These are phyloP conservation scores for Alviniconcha marisindica DNA, from an alignment of 1,140 invertebrate genomes.

Conservation along the genomic window DNA sequence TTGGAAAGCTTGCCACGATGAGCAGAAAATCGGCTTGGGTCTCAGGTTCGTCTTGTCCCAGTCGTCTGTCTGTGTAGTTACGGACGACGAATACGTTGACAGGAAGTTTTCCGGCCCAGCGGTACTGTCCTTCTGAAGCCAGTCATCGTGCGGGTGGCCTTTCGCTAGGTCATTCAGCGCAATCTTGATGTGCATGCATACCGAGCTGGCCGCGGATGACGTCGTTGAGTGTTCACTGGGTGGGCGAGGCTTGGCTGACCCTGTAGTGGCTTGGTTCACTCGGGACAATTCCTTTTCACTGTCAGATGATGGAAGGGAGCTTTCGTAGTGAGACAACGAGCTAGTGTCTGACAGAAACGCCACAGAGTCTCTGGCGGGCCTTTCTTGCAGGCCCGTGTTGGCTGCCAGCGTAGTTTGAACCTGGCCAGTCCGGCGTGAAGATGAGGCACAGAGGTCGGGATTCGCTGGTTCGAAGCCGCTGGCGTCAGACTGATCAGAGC, in stretches of 20 bases:
- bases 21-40: neutral
- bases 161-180: neutral
- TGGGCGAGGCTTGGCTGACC: neutral
- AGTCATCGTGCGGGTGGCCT: neutral
- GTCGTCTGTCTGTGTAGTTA: conserved; percentile 8
- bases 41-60: conserved; percentile 19
- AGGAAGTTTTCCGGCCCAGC: conserved; percentile 1
- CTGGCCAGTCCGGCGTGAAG: too few relatives aligned
- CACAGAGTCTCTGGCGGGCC: too few relatives aligned
- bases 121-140: neutral
- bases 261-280: too few relatives aligned
- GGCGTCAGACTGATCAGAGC: too few relatives aligned
- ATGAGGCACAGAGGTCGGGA: too few relatives aligned
- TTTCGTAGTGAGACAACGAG: too few relatives aligned
- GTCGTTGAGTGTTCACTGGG: neutral
- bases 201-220: neutral
- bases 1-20: neutral
- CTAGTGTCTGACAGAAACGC: too few relatives aligned
- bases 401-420: too few relatives aligned
- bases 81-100: neutral
- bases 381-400: too few relatives aligned
- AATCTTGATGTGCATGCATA: neutral
- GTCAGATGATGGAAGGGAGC: too few relatives aligned
- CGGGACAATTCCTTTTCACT: too few relatives aligned
- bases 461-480: too few relatives aligned